Evolutionary conservation across 2,888 invertebrate genomes (phyloP), one percentile per base, ranked within the genome.

Genomic region (Cheilosia grossa): DNA sequence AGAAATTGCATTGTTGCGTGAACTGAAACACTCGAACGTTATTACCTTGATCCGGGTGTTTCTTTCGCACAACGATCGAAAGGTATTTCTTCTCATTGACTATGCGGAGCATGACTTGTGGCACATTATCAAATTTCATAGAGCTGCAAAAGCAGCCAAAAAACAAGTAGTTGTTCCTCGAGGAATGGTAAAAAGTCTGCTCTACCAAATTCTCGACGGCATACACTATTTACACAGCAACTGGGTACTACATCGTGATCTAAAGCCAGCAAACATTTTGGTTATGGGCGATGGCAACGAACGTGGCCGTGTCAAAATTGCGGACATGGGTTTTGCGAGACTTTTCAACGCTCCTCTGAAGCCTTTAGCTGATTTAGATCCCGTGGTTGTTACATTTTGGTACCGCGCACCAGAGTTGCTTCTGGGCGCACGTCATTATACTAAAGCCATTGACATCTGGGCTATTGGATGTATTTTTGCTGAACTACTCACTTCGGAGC

Each of bases 351-450:
- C 98, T 2, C 99, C 99, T 0, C 92, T 99, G 70, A 99, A 99
- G 92, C 99, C 99, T 0, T 93, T 99, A 47, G 99, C 99, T 10
- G 99, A 99, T 93, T 93, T 99, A 87, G 99, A 99, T 93, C 99
- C 99, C 5, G 99, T 99, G 2, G 99, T 99, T 53, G 99, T 99
- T 2, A 99, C 99, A 87, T 99, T 99, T 93, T 99, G 99, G 99
- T 99, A 99, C 92, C 94, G 99, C 90, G 99, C 99, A 2, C 99
- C 99, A 0, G 99, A 99, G 92, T 92, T 99, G 75, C 92, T 99
- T 61, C 93, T 99, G 27, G 99, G 98, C 21, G 98, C 99, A 37
- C 94, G 99, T 79, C 99, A 99, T 94, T 99, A 99, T 90, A 99
- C 99, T 4, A 99, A 99, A 93, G 99, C 98, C 82, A 99, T 99